These are phyloP conservation scores for Camponotus pennsylvanicus DNA, from an alignment of 1,140 invertebrate genomes.

Conservation along the genomic window DNA sequence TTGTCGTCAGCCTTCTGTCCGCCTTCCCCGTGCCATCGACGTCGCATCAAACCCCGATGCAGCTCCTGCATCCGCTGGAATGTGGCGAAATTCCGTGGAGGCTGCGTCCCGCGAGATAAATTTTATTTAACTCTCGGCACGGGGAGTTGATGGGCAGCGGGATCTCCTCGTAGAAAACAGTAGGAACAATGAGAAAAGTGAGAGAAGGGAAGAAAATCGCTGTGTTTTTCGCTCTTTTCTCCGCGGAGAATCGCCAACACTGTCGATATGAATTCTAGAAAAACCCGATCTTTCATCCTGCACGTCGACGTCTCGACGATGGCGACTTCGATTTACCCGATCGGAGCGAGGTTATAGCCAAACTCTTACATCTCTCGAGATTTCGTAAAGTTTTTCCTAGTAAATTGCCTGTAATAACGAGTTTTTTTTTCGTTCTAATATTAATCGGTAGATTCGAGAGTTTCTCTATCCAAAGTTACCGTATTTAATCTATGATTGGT, in stretches of 20 bases:
- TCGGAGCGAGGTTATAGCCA: conserved; percentile 8
- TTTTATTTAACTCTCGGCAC: conserved; percentile 75
- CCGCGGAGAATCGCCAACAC: conserved; percentile 38
- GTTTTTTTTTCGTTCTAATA: conserved; percentile 18
- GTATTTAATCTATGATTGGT: neutral
- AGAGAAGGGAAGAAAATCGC: conserved; percentile 29
- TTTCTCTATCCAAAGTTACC: conserved; percentile 17
- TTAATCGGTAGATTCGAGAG: conserved; percentile 41
- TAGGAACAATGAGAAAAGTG: neutral
- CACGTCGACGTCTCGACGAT: conserved; percentile 8
- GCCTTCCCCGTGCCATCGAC: conserved; percentile 41
- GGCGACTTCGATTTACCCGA: conserved; percentile 20
- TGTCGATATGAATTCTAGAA: conserved; percentile 65
- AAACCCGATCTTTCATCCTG: conserved; percentile 18
- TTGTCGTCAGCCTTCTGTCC: neutral
- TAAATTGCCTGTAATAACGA: conserved; percentile 53
- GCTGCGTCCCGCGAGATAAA: conserved; percentile 77
- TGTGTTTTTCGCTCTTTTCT: conserved; percentile 52
- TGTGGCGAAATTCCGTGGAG: conserved; percentile 76
- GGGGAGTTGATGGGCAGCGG: conserved; percentile 56
- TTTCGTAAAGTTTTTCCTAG: conserved; percentile 40
- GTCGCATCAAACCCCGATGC: conserved; percentile 66
- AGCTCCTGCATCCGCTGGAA: conserved; percentile 68
- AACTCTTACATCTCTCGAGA: neutral
- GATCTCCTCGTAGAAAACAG: conserved; percentile 11